phyloP scores from a whole-genome alignment of 1,140 invertebrate species.

The Matsumurasca onukii region DNA sequence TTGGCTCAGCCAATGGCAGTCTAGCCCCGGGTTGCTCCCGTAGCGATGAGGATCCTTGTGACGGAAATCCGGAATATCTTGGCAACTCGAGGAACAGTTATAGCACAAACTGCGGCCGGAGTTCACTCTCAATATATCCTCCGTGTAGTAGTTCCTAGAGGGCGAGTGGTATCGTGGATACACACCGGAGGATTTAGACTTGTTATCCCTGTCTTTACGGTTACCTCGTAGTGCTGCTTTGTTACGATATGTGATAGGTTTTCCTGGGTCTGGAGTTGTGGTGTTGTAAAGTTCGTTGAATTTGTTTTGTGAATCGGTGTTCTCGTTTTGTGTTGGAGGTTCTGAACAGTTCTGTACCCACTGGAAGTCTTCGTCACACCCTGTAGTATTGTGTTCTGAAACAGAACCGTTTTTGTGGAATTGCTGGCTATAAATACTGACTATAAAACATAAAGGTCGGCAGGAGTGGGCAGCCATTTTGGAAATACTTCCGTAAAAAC shows the following conservation, averaged over 20 bases:
- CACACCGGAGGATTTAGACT: conserved; percentile 28
- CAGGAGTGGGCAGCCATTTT: too few species aligned
- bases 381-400: conserved; percentile 37
- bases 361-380: conserved; percentile 39
- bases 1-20: conserved; percentile 26
- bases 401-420: too few species aligned
- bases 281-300: conserved; percentile 13
- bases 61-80: conserved; percentile 6
- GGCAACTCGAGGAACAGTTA: conserved; percentile 28
- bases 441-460: too few species aligned
- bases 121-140: too few species aligned
- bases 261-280: neutral
- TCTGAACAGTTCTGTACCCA: conserved; percentile 36
- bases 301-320: neutral
- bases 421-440: too few species aligned
- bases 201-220: conserved; percentile 26
- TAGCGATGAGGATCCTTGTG: conserved; percentile 28
- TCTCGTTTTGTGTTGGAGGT: neutral
- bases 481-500: too few species aligned
- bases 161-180: conserved; percentile 22
- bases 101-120: conserved; percentile 21
- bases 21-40: conserved; percentile 28
- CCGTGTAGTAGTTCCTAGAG: conserved; percentile 7
- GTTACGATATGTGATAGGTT: conserved; percentile 25
- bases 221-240: conserved; percentile 16